Evolutionary conservation across 2,888 invertebrate species (phyloP), one percentile per base, ranked within the genome.

Genomic region (Eupithecia inturbata): DNA sequence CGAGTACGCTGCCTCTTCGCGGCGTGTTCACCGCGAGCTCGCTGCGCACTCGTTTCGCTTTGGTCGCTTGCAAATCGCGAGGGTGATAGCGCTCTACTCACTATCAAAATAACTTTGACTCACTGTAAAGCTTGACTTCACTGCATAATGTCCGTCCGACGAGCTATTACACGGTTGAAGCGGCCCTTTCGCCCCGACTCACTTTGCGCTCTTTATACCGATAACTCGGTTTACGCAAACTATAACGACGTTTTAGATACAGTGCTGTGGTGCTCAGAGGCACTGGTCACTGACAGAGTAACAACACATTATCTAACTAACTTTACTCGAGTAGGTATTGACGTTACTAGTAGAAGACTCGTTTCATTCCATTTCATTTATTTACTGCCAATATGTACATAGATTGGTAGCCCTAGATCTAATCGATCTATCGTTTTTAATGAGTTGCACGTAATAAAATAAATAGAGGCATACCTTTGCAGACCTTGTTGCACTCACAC

Each of bases 161-260:
- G 60, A 28, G 31, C 60, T 7, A 60, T 60, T 60, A 60, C 28
- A 60, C 60, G 60, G 60, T 60, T 6, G 60, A 60, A 2, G 60
- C 19, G 26, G 28, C 31, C 28, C 60, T 60, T 62, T 62, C 6
- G 62, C 31, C 12, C 22, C 22, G 53, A 10, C 53, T 53, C 53
- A 22, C 53, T 49, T 45, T 22, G 53, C 53, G 53, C 53, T 22
- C 53, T 53, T 53, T 53, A 62, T 62, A 62, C 12, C 22, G 53
- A 10, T 62, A 62, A 62, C 62, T 62, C 62, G 62, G 62, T 62
- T 62, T 28, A 62, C 53, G 62, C 19, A 31, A 62, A 62, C 62
- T 62, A 28, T 28, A 62, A 62, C 62, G 62, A 62, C 31, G 31
- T 62, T 62, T 28, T 31, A 62, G 28, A 62, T 62, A 62, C 62